phyloP scores from a whole-genome alignment of 92 coral and sea anemone species.

The Epizoanthus illoricatus region DNA sequence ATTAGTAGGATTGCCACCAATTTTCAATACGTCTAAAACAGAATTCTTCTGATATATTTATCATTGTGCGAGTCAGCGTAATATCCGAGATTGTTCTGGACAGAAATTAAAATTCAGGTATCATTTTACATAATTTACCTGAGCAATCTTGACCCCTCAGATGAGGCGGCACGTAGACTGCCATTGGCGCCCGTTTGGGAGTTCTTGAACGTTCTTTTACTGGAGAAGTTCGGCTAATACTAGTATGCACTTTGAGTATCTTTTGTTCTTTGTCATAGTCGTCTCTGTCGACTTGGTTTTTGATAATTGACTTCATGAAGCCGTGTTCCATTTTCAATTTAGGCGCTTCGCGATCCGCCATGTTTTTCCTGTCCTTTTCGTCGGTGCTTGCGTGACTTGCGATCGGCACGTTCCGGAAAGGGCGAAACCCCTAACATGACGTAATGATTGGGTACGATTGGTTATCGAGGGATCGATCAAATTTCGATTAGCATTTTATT shows the following conservation, averaged over 20 bases:
- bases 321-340: conserved; percentile 84
- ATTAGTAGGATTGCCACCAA: no score
- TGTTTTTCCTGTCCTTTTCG: not conserved
- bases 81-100: no score
- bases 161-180: conserved; percentile 85
- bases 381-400: not conserved
- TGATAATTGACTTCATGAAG: conserved; percentile 75
- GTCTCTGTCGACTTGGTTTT: conserved; percentile 86
- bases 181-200: conserved; percentile 44
- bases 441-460: conserved; percentile 19
- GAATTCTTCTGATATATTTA: no score
- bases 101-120: no score
- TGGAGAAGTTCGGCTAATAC: conserved; percentile 32
- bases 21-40: no score
- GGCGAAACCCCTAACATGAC: conserved; percentile 12
- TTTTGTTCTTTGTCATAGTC: conserved; percentile 93
- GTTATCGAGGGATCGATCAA: not conserved
- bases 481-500: not conserved
- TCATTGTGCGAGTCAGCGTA: no score
- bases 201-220: conserved; percentile 68
- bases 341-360: conserved; percentile 46
- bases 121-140: no score
- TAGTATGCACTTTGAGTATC: conserved; percentile 43
- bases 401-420: conserved; percentile 11
- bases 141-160: conserved; percentile 28